Conservation (phyloP, 2,888 invertebrate genomes). For the Drosophila subsilvestris region DNA sequence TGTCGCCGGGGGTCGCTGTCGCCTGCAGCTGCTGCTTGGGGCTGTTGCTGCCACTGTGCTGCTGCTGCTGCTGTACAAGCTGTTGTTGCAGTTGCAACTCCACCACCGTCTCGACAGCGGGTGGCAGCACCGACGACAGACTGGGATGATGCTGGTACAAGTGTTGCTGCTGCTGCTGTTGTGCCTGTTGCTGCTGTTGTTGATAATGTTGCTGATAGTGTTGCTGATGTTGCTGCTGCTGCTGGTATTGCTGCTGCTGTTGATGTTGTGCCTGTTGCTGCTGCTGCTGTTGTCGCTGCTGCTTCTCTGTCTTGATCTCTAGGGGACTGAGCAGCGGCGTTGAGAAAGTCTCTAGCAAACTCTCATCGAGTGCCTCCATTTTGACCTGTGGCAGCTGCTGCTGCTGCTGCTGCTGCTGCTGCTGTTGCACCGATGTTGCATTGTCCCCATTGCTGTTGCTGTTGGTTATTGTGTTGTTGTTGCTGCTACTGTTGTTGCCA, state of each 20-base stretch:
- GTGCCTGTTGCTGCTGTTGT: slow-evolving; percentile 54
- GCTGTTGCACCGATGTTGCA: slow-evolving; percentile 32
- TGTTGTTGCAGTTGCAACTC: slow-evolving; percentile 74
- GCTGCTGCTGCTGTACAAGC: slow-evolving; percentile 52
- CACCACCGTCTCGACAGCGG: slow-evolving; percentile 72
- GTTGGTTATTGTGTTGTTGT: slow-evolving; percentile 51
- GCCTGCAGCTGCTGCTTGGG: slow-evolving; percentile 66
- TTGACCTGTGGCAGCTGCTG: slow-evolving; percentile 87
- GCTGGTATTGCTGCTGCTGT: slow-evolving; percentile 58
- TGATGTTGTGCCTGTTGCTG: slow-evolving; percentile 70
- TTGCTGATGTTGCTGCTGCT: slow-evolving; percentile 61
- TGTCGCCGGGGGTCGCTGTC: slow-evolving; percentile 68
- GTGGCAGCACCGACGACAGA: slow-evolving; percentile 72
- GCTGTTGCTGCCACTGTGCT: slow-evolving; percentile 80
- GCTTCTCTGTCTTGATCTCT: slow-evolving; percentile 92
- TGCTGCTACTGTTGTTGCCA: slow-evolving; percentile 41
- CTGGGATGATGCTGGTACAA: slow-evolving; percentile 83
- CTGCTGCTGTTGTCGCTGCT: slow-evolving; percentile 73
- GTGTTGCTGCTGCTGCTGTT: slow-evolving; percentile 77
- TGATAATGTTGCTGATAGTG: slow-evolving; percentile 69
- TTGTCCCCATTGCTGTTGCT: slow-evolving; percentile 55
- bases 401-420: not conserved
- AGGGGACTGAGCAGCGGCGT: slow-evolving; percentile 90
- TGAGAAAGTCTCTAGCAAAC: slow-evolving; percentile 87
- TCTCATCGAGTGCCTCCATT: slow-evolving; percentile 90